Percentiles rank a stretch among this genome's conserved stretches.
Evolutionary conservation across 2,113 vertebrate species (phyloP).

Genomic region (Poecilia latipinna): DNA sequence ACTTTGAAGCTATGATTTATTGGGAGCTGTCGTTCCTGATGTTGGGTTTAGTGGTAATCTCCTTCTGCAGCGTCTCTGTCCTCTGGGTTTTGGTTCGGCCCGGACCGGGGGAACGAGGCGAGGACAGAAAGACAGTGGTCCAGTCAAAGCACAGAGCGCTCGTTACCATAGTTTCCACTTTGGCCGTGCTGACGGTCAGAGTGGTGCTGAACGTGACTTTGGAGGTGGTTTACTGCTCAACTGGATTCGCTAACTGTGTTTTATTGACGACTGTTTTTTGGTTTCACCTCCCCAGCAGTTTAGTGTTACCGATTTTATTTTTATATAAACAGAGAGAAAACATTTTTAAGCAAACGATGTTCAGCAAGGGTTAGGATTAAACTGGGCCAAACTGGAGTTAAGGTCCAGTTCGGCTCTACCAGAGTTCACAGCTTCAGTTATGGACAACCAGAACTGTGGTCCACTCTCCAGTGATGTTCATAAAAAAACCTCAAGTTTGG

Average conservation of each 20-base stretch:
- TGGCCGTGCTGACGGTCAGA: not conserved
- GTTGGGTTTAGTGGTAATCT: not conserved
- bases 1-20: accelerated
- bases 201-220: not conserved
- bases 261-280: accelerated
- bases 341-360: no score
- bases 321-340: not conserved
- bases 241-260: accelerated
- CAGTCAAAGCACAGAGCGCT: conserved; percentile 13
- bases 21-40: not conserved
- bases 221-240: accelerated
- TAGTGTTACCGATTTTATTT: conserved; percentile 30
- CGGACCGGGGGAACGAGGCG: not conserved
- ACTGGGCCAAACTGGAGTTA: no score
- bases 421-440: no score
- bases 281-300: conserved; percentile 6
- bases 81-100: conserved; percentile 16
- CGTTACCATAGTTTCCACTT: not conserved
- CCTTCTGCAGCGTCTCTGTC: conserved; percentile 35
- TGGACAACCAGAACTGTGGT: no score
- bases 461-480: no score
- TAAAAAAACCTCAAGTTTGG: no score
- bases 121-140: not conserved
- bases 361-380: no score
- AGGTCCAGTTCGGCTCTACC: no score